Evolutionary conservation across 2,797 vertebrate species (phyloP).

Genomic region (Neosilurus hyrtlii): DNA sequence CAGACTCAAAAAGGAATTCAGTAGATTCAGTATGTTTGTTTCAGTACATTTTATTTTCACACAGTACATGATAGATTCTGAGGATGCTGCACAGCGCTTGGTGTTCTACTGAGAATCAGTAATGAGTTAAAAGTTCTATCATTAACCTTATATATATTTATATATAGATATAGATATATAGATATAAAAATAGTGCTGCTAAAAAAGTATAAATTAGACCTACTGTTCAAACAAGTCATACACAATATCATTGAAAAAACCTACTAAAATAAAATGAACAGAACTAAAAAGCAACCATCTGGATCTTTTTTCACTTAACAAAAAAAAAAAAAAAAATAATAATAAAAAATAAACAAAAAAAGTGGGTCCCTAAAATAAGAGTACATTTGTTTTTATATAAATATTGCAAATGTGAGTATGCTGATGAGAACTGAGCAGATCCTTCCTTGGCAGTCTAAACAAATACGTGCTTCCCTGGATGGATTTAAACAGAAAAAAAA

Average conservation of each 20-base stretch:
- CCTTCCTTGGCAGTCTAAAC: slow-evolving; percentile 27
- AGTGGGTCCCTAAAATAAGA: slow-evolving; percentile 51
- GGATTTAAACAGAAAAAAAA: background rate
- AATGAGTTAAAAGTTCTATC: slow-evolving; percentile 74
- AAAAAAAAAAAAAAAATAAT: slow-evolving; percentile 56
- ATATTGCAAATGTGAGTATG: slow-evolving; percentile 47
- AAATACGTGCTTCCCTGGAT: slow-evolving; percentile 10
- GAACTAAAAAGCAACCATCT: slow-evolving; percentile 45
- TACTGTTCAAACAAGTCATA: slow-evolving; percentile 91
- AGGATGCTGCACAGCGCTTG: slow-evolving; percentile 87
- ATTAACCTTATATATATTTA: slow-evolving; percentile 61
- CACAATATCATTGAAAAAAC: slow-evolving; percentile 84
- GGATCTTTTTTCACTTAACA: slow-evolving; percentile 71
- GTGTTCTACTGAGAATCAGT: slow-evolving; percentile 72
- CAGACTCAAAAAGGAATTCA: background rate
- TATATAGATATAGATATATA: slow-evolving; percentile 53
- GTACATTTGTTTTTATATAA: slow-evolving; percentile 37
- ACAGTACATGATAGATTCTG: slow-evolving; percentile 92
- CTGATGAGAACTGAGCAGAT: slow-evolving; percentile 29
- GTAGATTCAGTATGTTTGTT: slow-evolving; percentile 38
- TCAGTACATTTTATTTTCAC: slow-evolving; percentile 81
- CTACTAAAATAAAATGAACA: slow-evolving; percentile 79
- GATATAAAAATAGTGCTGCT: slow-evolving; percentile 99
- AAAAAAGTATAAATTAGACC: slow-evolving; percentile 99
- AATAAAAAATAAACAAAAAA: too few species aligned